Percentiles rank a stretch among this genome's conserved stretches.
Conservation (phyloP, 2,797 vertebrate genomes). For the Labroides dimidiatus region DNA sequence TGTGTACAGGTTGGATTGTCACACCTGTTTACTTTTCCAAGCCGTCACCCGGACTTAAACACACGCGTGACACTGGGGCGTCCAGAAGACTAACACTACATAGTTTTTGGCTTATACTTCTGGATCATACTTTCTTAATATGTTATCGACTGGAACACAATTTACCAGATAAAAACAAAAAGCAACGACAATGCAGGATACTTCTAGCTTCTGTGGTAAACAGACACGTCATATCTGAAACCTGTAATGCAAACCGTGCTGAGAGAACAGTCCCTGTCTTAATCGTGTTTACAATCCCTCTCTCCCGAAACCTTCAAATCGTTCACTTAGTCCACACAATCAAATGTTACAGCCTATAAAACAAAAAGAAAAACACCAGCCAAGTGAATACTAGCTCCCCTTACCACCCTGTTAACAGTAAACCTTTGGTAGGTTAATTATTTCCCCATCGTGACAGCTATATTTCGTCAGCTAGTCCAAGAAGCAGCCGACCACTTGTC, state of each 20-base stretch:
- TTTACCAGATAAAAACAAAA: not conserved
- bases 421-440: constrained; percentile 41
- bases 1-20: constrained; percentile 28
- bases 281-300: not conserved
- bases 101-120: not conserved
- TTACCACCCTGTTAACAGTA: not conserved
- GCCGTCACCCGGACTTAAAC: constrained; percentile 53
- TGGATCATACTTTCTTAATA: not conserved
- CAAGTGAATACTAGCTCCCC: not conserved
- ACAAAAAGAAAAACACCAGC: not conserved
- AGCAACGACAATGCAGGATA: not conserved
- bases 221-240: not conserved
- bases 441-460: constrained; percentile 51
- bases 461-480: constrained; percentile 31
- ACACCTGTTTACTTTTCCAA: constrained; percentile 67
- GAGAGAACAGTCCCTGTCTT: not conserved
- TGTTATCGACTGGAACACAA: not conserved
- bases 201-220: not conserved
- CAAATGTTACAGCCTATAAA: not conserved
- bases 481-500: constrained; percentile 43
- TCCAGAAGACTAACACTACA: not conserved
- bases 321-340: constrained; percentile 7
- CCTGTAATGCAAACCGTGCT: not conserved
- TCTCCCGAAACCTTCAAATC: not conserved
- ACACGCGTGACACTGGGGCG: constrained; percentile 62